Base-by-base conservation (phyloP, 1,140 invertebrate genomes). In the Popillia japonica region DNA sequence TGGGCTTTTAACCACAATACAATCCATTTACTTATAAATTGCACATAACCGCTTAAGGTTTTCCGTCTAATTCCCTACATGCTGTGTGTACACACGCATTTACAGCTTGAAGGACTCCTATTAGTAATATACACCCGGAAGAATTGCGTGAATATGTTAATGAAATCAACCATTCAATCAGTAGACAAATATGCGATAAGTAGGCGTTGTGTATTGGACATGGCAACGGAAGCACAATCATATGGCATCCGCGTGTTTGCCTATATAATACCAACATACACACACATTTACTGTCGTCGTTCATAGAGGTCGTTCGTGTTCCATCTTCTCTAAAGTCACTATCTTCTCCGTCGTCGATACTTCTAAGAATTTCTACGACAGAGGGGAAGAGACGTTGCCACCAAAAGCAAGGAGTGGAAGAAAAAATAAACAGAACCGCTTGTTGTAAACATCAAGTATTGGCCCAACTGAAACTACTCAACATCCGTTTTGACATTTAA, bases 401-500 rank as follows among this genome's bases (percentile, higher is more conserved):
- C 48, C 17, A 55, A 55, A 55, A 55, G 27, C 27, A 34, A 34
- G 27, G 27, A 34, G 27, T 34, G 48, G 48, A 55, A 55, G 14
- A 55, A 55, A 55, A 55, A 55, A 55, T 55, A 55, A 55, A 55
- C 48, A 55, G 17, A 55, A 17, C 48, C 14, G 14, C 11, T 55
- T 34, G 14, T 17, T 17, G 48, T 55, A 55, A 55, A 55, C 48
- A 17, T 55, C 17, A 0, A 55, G 48, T 55, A 55, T 68, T 68
- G 22, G 17, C 22, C 61, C 61, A 20, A 68, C 61, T 68, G 61
- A 34, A 68, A 68, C 20, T 68, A 68, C 27, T 68, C 61, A 34
- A 68, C 61, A 68, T 68, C 61, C 61, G 61, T 27, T 68, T 27
- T 68, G 61, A 68, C 27, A 34, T 68, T 68, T 68, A 68, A 68